Evolutionary conservation across 2,888 invertebrate genomes (phyloP).

Genomic region (Mesorhabditis sp.): DNA sequence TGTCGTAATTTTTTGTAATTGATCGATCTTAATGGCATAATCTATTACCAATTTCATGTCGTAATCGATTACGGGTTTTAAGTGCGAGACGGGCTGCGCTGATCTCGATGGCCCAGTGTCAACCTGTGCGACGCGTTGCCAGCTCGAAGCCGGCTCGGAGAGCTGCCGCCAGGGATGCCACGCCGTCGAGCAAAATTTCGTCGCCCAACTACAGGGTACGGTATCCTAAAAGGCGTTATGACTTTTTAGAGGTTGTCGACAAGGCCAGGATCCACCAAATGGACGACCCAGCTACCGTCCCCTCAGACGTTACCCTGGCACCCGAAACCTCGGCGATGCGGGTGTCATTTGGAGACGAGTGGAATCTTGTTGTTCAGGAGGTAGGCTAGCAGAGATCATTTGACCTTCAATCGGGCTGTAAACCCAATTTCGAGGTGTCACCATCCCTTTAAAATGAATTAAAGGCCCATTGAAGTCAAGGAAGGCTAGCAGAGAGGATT

Average conservation of each 20-base stretch:
- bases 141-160: neutral
- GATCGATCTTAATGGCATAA: too few species aligned
- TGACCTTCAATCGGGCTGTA: too few species aligned
- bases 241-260: neutral
- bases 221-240: neutral
- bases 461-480: too few species aligned
- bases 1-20: too few species aligned
- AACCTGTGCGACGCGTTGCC: neutral
- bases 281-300: neutral
- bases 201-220: neutral
- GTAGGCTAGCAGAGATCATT: too few species aligned
- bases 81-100: neutral
- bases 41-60: too few species aligned
- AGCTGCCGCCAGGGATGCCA: constrained; percentile 5
- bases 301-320: neutral
- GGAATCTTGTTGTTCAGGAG: neutral
- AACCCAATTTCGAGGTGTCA: too few species aligned
- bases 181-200: neutral
- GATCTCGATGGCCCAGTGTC: neutral
- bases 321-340: neutral
- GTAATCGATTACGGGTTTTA: too few species aligned
- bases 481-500: too few species aligned
- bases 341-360: neutral
- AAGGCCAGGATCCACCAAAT: neutral
- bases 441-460: too few species aligned